Conservation (phyloP, 2,113 vertebrate genomes). For the Butastur rufipennis region DNA sequence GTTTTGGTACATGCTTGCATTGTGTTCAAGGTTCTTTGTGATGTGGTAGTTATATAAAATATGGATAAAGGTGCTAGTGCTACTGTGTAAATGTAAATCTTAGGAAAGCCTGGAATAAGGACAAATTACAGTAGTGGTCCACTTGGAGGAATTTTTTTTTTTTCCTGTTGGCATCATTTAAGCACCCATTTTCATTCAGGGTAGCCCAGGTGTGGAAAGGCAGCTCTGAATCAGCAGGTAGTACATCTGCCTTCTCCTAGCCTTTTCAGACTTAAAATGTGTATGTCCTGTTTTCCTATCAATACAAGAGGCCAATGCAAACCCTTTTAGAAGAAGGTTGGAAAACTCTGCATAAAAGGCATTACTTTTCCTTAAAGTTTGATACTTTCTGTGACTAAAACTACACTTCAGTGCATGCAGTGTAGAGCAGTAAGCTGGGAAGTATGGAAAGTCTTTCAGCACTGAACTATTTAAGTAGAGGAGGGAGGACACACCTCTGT, state of each 20-base stretch:
- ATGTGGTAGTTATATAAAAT: neutral
- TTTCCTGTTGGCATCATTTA: neutral
- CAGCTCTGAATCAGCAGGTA: neutral
- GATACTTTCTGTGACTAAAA: neutral
- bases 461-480: neutral
- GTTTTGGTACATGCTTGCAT: too few relatives aligned
- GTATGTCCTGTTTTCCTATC: neutral
- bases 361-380: neutral
- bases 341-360: neutral
- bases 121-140: neutral
- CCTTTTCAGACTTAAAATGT: neutral
- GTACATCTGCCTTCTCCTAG: neutral
- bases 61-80: neutral
- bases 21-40: neutral
- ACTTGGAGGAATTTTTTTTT: neutral
- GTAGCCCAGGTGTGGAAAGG: neutral
- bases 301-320: too few relatives aligned
- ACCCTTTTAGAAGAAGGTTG: neutral
- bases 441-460: neutral
- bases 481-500: neutral
- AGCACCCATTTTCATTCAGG: neutral
- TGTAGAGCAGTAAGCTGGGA: neutral
- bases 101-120: neutral
- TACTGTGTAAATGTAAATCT: neutral
- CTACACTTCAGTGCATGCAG: neutral